Evolutionary conservation across 2,888 invertebrate species (phyloP), one percentile per base, ranked within the genome.

Genomic region (Ptychoptera albimana): DNA sequence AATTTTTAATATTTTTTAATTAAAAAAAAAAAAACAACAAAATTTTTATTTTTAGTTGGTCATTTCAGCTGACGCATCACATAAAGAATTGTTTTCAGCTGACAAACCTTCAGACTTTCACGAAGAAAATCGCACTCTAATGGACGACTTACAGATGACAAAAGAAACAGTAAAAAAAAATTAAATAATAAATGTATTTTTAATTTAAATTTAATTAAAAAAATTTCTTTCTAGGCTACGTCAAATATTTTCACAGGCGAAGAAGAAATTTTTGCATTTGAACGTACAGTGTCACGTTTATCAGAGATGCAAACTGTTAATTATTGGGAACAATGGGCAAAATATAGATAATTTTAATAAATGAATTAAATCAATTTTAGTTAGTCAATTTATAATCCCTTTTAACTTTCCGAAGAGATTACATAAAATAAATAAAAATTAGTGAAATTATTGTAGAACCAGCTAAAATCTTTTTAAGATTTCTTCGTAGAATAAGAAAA

Each of bases 201-300:
- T 16, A 36, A 13, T 35, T 44, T 40, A 16, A 39, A n/a, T n/a
- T n/a, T n/a, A n/a, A n/a, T n/a, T 38, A 35, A 42, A 8, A 29
- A 32, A 44, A 48, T 51, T 48, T 45, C 51, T 44, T 57, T 60
- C 42, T 56, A 85, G 84, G 77, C 84, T 14, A 74, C 75, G 50
- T 84, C 92, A 4, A 92, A 85, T 56, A 82, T 98, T 53, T 97
- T 98, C 57, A 94, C 93, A 1, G 97, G 97, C 0, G 91, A 92
- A 62, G 98, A 99, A 65, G 98, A 99, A 68, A 68, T 92, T 55
- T 98, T 98, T 66, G 97, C 98, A 1, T 93, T 86, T 60, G 92
- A 94, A 56, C 73, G 98, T 8, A 94, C 96, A 15, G 64, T 93
- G 23, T 97, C 97, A 0, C 72, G 98, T 50, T 73, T 98, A 32